A percentile compares a stretch with the other conserved stretches of the same genome.
phyloP scores from a whole-genome alignment of 2,113 vertebrate species.

The Chaetura pelagica region DNA sequence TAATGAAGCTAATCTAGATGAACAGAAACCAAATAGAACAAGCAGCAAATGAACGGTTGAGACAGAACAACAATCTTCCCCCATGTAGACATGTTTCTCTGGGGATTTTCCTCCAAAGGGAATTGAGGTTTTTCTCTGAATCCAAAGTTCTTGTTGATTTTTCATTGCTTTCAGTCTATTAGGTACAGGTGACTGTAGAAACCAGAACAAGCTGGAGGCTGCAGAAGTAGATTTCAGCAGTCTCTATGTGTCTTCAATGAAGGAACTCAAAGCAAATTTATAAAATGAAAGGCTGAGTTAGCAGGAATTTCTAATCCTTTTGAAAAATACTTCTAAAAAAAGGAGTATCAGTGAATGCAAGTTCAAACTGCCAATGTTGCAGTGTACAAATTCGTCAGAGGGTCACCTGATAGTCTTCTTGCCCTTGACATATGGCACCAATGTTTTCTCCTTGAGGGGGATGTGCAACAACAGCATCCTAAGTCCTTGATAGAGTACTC shows the following conservation, averaged over 20 bases:
- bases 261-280: neutral
- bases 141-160: neutral
- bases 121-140: neutral
- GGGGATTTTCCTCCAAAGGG: neutral
- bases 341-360: neutral
- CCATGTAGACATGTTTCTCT: neutral
- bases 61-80: neutral
- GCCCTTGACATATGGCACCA: neutral
- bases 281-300: slow-evolving; percentile 19
- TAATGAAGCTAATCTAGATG: neutral
- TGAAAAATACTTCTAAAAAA: slow-evolving; percentile 31
- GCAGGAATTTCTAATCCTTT: slow-evolving; percentile 25
- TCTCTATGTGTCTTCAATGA: neutral
- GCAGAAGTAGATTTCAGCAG: neutral
- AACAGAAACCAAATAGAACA: neutral
- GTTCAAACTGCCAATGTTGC: neutral
- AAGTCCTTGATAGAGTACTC: neutral
- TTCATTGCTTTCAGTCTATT: neutral
- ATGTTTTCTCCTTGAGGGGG: neutral
- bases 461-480: neutral
- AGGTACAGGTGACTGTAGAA: neutral
- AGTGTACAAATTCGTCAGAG: neutral
- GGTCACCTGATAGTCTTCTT: slow-evolving; percentile 6
- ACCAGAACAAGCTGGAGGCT: neutral
- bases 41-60: neutral